phyloP scores from a whole-genome alignment of 2,113 vertebrate genomes.

The Lepidothrix coronata region DNA sequence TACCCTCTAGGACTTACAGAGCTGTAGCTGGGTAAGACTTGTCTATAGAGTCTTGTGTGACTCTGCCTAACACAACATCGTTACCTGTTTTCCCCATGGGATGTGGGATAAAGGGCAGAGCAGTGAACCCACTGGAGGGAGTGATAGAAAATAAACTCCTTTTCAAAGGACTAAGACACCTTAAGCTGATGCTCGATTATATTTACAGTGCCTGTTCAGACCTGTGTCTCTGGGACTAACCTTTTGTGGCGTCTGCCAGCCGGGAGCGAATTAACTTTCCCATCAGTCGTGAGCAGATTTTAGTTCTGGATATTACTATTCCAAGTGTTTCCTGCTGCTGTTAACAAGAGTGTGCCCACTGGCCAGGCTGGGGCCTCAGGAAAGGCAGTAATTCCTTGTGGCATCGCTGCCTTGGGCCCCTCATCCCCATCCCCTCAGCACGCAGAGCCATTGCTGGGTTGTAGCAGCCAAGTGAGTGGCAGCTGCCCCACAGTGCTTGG shows the following conservation, averaged over 20 bases:
- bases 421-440: neutral
- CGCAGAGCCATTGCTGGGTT: rapidly evolving
- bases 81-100: neutral
- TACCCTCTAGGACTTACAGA: neutral
- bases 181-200: neutral
- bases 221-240: neutral
- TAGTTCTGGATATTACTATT: neutral
- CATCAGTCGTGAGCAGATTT: neutral
- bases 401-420: neutral
- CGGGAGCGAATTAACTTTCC: constrained; percentile 6
- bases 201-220: neutral
- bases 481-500: neutral
- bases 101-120: neutral
- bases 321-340: neutral
- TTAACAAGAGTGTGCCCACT: neutral
- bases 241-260: neutral
- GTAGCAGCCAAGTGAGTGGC: neutral
- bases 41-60: neutral
- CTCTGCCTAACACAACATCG: neutral
- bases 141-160: neutral
- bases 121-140: neutral
- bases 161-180: neutral
- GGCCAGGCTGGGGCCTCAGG: neutral
- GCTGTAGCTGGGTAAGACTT: neutral
- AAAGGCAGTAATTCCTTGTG: neutral